Conservation (phyloP, 2,797 vertebrate species). For the Pseudochaenichthys georgianus region DNA sequence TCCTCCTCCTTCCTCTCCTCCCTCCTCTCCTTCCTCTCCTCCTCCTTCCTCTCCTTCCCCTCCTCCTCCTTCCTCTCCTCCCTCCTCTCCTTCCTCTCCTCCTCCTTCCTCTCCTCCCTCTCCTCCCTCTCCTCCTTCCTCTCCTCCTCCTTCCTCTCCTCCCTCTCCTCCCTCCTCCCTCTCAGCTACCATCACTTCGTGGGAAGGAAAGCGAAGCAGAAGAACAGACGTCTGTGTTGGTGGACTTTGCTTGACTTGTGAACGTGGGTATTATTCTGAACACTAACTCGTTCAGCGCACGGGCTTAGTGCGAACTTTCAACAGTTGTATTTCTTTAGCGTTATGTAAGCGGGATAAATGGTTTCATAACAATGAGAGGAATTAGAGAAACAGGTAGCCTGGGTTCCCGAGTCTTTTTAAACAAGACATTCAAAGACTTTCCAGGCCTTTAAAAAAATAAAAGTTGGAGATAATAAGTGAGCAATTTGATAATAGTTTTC, state of each 20-base stretch:
- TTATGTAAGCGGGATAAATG: background rate
- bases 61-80: too few relatives aligned
- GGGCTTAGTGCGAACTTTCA: background rate
- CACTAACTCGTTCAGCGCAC: background rate
- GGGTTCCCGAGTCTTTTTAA: too few relatives aligned
- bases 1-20: too few relatives aligned
- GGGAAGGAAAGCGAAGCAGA: background rate
- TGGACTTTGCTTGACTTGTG: conserved; percentile 7
- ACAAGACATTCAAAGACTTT: too few relatives aligned
- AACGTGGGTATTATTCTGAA: background rate
- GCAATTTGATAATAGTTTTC: background rate
- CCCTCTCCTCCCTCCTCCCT: background rate
- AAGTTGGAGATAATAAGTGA: background rate
- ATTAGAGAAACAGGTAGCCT: background rate
- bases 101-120: background rate
- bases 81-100: too few relatives aligned
- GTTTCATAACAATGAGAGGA: too few relatives aligned
- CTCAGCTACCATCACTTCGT: background rate
- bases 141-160: too few relatives aligned
- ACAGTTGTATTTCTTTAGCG: background rate
- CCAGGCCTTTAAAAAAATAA: background rate
- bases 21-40: too few relatives aligned
- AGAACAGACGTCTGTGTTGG: background rate
- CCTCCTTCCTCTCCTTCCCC: too few relatives aligned
- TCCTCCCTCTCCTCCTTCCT: too few relatives aligned